Evolutionary conservation across 2,797 vertebrate genomes (phyloP), one percentile per base, ranked within the genome.

Genomic region (Pantherophis alleghaniensis): DNA sequence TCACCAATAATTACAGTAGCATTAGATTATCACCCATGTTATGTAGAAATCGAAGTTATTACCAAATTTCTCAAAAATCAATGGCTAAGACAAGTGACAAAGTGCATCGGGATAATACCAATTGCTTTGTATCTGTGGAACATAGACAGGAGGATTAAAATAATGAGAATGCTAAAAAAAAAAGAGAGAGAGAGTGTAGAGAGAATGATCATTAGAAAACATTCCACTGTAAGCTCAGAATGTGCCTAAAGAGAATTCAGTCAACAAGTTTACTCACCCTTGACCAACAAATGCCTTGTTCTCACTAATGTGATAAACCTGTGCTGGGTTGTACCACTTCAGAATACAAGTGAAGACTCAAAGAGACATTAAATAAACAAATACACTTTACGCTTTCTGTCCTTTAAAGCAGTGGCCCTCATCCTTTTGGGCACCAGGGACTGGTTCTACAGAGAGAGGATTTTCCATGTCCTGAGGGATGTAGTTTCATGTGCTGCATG

Each of bases 1-100:
- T 92, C 95, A 94, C 47, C 18, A 94, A 92, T 95, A 96, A 96
- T 94, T 94, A 91, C 93, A 90, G 88, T 92, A 88, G 95, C 91
- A 91, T 53, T 66, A 26, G 96, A 96, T 56, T 88, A 94, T 90
- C 96, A 95, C 95, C 94, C 92, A 93, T 94, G 91, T 96, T 87
- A 69, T 37, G 87, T 90, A 94, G 91, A 95, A 96, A 94, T 92
- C 91, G 96, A 96, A 94, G 94, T 96, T 91, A 90, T 92, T 87
- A 95, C 90, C 90, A 95, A 60, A 61, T 93, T 93, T 95, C 74
- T 90, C 86, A 94, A 83, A 96, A 93, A 93, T 88, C 53, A 91
- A 92, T 92, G 32, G 26, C 18, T 90, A 95, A 96, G 89, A 96
- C 96, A 95, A 95, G 91, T 91, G 32, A 95, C 88, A 47, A 87